Evolutionary conservation across 2,888 invertebrate genomes (phyloP).

Genomic region (Drosophila recens): DNA sequence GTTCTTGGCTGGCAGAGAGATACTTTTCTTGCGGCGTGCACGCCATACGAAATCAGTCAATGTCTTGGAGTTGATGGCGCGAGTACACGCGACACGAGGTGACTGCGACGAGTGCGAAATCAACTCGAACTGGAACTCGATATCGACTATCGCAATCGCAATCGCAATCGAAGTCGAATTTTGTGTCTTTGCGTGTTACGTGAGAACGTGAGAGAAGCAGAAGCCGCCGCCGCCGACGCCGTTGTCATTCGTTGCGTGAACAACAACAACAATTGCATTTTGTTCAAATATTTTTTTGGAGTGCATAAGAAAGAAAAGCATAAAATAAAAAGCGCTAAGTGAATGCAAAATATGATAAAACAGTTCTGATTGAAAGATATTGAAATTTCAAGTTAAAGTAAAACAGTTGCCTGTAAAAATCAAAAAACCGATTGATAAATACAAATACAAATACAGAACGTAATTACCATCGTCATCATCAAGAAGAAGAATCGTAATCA

Average conservation of each 20-base stretch:
- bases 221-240: slow-evolving; percentile 18
- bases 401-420: neutral
- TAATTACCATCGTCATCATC: neutral
- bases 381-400: neutral
- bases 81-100: slow-evolving; percentile 80
- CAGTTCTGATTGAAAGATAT: slow-evolving; percentile 20
- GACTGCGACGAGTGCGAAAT: slow-evolving; percentile 62
- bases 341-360: slow-evolving; percentile 28
- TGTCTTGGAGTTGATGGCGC: slow-evolving; percentile 83
- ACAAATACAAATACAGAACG: slow-evolving; percentile 5
- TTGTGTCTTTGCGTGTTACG: slow-evolving; percentile 45
- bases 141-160: slow-evolving; percentile 11
- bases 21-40: slow-evolving; percentile 82
- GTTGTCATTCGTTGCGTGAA: slow-evolving; percentile 17
- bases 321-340: slow-evolving; percentile 25
- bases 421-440: slow-evolving; percentile 4
- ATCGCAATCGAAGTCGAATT: slow-evolving; percentile 22
- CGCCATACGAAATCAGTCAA: slow-evolving; percentile 82
- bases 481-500: slow-evolving; percentile 19
- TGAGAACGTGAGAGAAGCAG: slow-evolving; percentile 26
- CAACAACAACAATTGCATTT: slow-evolving; percentile 30
- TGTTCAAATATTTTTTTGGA: slow-evolving; percentile 42
- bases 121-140: slow-evolving; percentile 29
- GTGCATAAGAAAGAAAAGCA: slow-evolving; percentile 15
- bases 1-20: slow-evolving; percentile 53